Evolutionary conservation across 1,140 invertebrate genomes (phyloP).

Genomic region (Philopotamus ludificatus): DNA sequence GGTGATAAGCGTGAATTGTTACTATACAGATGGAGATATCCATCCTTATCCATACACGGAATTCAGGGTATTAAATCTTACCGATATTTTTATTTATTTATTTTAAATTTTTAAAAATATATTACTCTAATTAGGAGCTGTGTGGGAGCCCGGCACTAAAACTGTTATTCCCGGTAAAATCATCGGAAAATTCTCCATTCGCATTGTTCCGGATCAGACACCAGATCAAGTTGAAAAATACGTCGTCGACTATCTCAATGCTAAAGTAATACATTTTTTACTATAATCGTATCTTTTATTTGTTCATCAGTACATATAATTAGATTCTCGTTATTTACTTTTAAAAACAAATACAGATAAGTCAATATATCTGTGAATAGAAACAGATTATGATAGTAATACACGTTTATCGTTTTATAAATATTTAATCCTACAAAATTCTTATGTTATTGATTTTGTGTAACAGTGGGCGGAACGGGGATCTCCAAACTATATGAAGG

Average conservation of each 20-base stretch:
- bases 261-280: constrained; percentile 48
- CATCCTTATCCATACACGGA: constrained; percentile 88
- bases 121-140: constrained; percentile 93
- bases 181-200: constrained; percentile 93
- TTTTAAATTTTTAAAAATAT: too few relatives aligned
- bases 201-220: constrained; percentile 89
- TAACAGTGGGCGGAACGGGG: constrained; percentile 65
- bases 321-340: constrained; percentile 85
- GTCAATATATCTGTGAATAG: too few relatives aligned
- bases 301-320: constrained; percentile 59
- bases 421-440: too few relatives aligned
- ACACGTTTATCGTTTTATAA: too few relatives aligned
- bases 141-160: constrained; percentile 87
- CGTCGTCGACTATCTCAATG: constrained; percentile 74
- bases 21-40: constrained; percentile 90
- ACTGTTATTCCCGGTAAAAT: constrained; percentile 96
- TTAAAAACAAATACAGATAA: too few relatives aligned
- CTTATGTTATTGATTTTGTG: not conserved
- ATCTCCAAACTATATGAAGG: constrained; percentile 85
- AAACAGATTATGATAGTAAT: too few relatives aligned
- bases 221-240: constrained; percentile 73
- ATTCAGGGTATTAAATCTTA: too few relatives aligned
- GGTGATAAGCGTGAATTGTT: constrained; percentile 75
- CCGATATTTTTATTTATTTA: too few relatives aligned
- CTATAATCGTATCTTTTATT: not conserved